Evolutionary conservation across 23 tunicate species (phyloP).

Genomic region (Trididemnum clinides): DNA sequence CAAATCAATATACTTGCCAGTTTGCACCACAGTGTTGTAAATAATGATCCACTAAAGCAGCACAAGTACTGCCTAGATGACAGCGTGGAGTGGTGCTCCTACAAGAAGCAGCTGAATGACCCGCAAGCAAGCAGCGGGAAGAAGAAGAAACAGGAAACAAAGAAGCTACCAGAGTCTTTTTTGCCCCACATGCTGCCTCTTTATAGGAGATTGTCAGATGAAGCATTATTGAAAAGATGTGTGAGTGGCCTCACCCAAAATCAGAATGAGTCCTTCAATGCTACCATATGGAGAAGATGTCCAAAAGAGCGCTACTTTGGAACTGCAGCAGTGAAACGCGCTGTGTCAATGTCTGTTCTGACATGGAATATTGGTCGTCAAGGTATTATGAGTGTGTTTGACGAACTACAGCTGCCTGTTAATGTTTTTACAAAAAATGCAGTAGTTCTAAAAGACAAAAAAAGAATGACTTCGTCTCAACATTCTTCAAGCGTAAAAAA

Average conservation of each 20-base stretch:
- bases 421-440: neutral
- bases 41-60: slow-evolving; percentile 12
- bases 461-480: neutral
- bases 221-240: neutral
- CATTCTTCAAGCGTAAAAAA: neutral
- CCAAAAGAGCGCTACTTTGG: slow-evolving; percentile 33
- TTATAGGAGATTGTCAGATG: slow-evolving; percentile 15
- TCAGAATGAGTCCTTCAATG: slow-evolving; percentile 28
- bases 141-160: neutral
- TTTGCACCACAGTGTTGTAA: slow-evolving; percentile 2
- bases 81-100: slow-evolving; percentile 1
- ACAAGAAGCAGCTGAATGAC: neutral
- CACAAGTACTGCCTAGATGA: slow-evolving; percentile 3
- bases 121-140: neutral
- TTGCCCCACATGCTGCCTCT: slow-evolving; percentile 20
- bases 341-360: neutral
- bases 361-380: neutral
- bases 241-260: slow-evolving; percentile 16
- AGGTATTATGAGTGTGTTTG: neutral
- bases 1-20: slow-evolving; percentile 9
- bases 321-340: slow-evolving; percentile 10
- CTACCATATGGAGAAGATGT: slow-evolving; percentile 36
- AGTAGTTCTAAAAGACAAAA: neutral
- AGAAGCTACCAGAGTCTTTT: slow-evolving; percentile 11
- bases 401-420: neutral